Evolutionary conservation across 2,797 vertebrate genomes (phyloP), one percentile per base, ranked within the genome.

Genomic region (Ctenopoma kingsleyae): DNA sequence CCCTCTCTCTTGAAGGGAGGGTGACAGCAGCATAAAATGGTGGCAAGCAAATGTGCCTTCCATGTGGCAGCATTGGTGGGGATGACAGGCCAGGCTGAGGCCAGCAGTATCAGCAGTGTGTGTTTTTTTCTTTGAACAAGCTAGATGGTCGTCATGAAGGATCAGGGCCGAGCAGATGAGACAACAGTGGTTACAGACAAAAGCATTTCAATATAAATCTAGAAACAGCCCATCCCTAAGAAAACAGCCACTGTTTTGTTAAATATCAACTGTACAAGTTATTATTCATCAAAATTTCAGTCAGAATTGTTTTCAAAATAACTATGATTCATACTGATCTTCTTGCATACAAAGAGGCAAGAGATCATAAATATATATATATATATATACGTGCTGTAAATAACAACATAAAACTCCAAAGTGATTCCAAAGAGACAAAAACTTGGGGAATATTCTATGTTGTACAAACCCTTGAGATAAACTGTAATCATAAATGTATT

Each of bases 11-110:
- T 78, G 82, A 88, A 74, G 85, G 84, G 80, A 83, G 89, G 83
- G 78, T 74, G 87, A 90, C 87, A 87, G 86, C 86, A 71, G 87
- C 82, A 83, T 87, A 91, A 93, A 93, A 93, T 90, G 89, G 92
- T 86, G 87, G 90, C 59, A 68, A 87, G 87, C 78, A 92, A 92
- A 90, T 91, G 89, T 90, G 86, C 87, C 88, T 91, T 92, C 88
- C 92, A 91, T 92, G 91, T 91, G 90, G 91, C 87, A 89, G 87
- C 82, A 76, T 79, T 16, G 64, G 86, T 63, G 83, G 83, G 82
- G 85, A 80, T 80, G 88, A 82, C 73, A 55, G 80, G 81, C 71
- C 82, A 57, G 83, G 79, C 78, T 62, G 78, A 82, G 90, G 81
- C 84, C 79, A 76, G 75, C 25, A 13, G 71, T 64, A 83, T 87